phyloP scores from a whole-genome alignment of 2,113 vertebrate genomes.

The Chaetura pelagica region DNA sequence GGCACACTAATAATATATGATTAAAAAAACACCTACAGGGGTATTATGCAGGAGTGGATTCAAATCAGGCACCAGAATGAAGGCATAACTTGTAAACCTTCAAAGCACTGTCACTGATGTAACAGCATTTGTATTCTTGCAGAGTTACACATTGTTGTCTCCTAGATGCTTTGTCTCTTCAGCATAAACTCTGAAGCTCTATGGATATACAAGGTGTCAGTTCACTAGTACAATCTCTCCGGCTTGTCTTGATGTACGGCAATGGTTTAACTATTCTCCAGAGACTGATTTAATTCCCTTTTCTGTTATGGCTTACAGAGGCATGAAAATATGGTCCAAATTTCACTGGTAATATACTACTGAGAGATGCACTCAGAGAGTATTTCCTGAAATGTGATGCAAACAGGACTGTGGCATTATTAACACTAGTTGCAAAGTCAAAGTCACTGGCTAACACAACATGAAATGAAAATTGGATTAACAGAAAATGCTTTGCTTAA shows the following conservation, averaged over 20 bases:
- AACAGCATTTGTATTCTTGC: neutral
- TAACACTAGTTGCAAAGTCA: constrained; percentile 20
- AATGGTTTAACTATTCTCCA: neutral
- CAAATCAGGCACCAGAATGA: neutral
- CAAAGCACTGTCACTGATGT: neutral
- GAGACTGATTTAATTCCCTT: neutral
- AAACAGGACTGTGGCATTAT: neutral
- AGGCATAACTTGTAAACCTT: neutral
- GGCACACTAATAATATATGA: constrained; percentile 31
- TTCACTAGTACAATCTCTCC: neutral
- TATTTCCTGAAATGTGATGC: neutral
- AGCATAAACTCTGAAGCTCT: neutral
- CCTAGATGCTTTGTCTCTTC: neutral
- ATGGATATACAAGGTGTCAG: neutral
- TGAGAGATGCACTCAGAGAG: neutral
- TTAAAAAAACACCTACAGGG: neutral
- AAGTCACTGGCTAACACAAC: neutral
- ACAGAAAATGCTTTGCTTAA: neutral
- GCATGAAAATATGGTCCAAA: neutral
- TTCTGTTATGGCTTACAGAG: neutral
- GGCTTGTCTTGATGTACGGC: neutral
- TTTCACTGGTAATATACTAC: neutral
- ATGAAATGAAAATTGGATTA: neutral
- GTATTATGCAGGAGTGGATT: constrained; percentile 7
- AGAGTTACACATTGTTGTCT: neutral